phyloP scores from a whole-genome alignment of 2,888 invertebrate species.

The Hermodice carunculata region DNA sequence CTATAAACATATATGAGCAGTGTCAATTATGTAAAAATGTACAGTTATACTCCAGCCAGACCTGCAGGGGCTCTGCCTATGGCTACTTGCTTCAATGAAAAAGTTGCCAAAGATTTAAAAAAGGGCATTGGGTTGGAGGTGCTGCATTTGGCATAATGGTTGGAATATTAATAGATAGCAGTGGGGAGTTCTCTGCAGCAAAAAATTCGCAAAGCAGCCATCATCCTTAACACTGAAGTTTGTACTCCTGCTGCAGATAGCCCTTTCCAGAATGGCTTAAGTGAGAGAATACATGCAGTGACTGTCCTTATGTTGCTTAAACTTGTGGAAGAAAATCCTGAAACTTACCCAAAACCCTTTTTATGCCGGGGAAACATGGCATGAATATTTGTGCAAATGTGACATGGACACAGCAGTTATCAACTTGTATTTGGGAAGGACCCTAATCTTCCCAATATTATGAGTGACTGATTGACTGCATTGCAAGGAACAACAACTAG shows the following conservation, averaged over 20 bases:
- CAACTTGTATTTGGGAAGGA: no score
- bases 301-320: no score
- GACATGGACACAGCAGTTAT: no score
- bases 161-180: conserved; percentile 32
- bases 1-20: not conserved
- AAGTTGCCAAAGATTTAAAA: conserved; percentile 18
- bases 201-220: conserved; percentile 30
- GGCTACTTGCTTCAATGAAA: conserved; percentile 8
- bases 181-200: conserved; percentile 36
- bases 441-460: no score
- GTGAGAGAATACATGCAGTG: no score
- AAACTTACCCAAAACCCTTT: no score
- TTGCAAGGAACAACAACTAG: no score
- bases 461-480: no score
- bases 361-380: no score
- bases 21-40: conserved; percentile 13
- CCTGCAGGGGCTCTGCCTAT: conserved; percentile 6
- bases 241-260: conserved; percentile 31
- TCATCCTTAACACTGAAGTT: conserved; percentile 19
- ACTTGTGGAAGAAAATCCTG: no score
- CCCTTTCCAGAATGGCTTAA: no score
- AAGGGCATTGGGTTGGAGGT: conserved; percentile 34
- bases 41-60: conserved; percentile 12
- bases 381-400: no score
- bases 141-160: conserved; percentile 35